Percentiles rank a stretch among this genome's conserved stretches.
Conservation (phyloP, 2,797 vertebrate genomes). For the Zenarchopterus dispar region DNA sequence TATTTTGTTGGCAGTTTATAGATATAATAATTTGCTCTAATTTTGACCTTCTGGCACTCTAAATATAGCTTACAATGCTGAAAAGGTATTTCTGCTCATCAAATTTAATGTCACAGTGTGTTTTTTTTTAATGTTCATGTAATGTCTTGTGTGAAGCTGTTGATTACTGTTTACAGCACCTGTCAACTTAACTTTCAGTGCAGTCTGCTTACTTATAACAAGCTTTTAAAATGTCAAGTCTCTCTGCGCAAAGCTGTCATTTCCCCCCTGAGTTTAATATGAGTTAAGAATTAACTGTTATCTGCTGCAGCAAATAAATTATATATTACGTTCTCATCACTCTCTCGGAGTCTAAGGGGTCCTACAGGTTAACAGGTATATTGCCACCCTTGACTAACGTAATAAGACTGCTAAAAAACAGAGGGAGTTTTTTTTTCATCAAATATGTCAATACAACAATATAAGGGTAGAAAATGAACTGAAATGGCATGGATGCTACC, state of each 20-base stretch:
- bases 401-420: too few species aligned
- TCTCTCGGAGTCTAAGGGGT: neutral
- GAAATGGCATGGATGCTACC: too few species aligned
- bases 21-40: constrained; percentile 3
- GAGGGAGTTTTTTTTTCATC: too few species aligned
- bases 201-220: neutral
- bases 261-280: too few species aligned
- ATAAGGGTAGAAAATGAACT: too few species aligned
- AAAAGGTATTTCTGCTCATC: neutral
- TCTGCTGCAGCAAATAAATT: neutral
- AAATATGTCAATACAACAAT: too few species aligned
- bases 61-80: neutral
- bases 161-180: constrained; percentile 26
- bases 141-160: constrained; percentile 11
- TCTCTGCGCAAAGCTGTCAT: neutral
- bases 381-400: too few species aligned
- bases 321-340: neutral
- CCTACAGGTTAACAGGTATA: too few species aligned
- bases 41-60: constrained; percentile 6
- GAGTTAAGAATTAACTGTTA: too few species aligned
- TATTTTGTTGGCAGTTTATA: constrained; percentile 17
- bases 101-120: constrained; percentile 9
- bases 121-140: constrained; percentile 5
- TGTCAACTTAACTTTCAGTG: constrained; percentile 1
- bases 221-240: constrained; percentile 1